phyloP scores from a whole-genome alignment of 2,113 vertebrate species.

The Nyctereutes procyonoides region DNA sequence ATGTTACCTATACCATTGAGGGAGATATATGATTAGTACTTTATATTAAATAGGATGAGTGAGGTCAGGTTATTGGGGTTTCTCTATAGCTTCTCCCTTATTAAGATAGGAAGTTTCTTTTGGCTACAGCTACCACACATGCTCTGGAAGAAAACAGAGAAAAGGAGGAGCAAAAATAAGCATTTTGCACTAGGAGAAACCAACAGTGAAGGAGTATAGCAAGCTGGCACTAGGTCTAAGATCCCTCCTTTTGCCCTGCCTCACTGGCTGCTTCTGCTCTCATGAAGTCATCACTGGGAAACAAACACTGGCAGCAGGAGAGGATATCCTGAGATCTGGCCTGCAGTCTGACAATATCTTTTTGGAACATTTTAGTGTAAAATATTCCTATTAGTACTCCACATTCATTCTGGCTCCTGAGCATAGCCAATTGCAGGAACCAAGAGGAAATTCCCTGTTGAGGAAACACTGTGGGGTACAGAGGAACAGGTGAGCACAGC shows the following conservation, averaged over 20 bases:
- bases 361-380: slow-evolving; percentile 21
- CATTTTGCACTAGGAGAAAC: background rate
- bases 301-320: background rate
- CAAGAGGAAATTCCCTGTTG: slow-evolving; percentile 63
- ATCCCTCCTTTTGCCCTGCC: background rate
- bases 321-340: background rate
- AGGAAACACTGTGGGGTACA: background rate
- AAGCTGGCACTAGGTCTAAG: background rate
- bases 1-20: background rate
- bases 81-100: background rate
- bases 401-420: background rate
- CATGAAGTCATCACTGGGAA: slow-evolving; percentile 20
- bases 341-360: background rate
- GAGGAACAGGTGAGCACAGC: slow-evolving; percentile 13
- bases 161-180: background rate
- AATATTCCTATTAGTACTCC: background rate
- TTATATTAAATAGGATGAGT: background rate
- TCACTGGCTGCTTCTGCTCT: background rate
- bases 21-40: background rate
- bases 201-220: background rate
- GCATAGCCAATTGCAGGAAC: background rate
- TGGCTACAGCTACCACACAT: background rate
- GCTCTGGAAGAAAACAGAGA: background rate
- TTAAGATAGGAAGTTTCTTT: background rate
- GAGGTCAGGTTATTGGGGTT: background rate